Evolutionary conservation across 2,888 invertebrate species (phyloP), one percentile per base, ranked within the genome.

Genomic region (Ectropis crepuscularia): DNA sequence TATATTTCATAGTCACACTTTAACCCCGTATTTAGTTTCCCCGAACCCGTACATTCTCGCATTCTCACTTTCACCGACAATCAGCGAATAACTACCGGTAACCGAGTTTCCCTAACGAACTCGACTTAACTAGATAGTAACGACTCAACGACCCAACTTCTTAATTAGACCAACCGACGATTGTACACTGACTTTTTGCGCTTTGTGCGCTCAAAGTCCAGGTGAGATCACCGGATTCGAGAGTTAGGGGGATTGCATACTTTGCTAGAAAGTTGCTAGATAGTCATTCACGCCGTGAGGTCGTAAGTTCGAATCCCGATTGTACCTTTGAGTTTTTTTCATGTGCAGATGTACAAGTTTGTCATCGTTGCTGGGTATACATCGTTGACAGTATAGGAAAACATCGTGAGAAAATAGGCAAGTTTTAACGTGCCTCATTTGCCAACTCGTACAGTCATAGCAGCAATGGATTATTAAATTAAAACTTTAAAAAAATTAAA

Each of bases 41-140:
- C 72, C 71, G 64, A 50, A 12, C 61, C 46, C 46, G 64, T 63
- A 64, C 63, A 65, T 62, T 71, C 74, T 71, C 70, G 67, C 72
- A 71, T 78, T 82, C 81, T 86, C 86, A 84, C 87, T 87, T 86
- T 85, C 85, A 64, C 78, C 77, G 76, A 85, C 87, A 88, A 89
- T 88, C 88, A 88, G 77, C 81, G 80, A 78, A 77, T 75, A 79
- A 82, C 81, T 79, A 77, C 76, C 76, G 79, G 78, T 86, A 88
- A 87, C 86, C 80, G 82, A 85, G 86, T 87, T 86, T 80, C 78
- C 73, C 86, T 90, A 89, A 89, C 88, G 87, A 89, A 89, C 89
- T 86, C 77, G 75, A 77, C 78, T 79, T 86, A 87, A 88, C 88
- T 87, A 80, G 84, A 82, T 82, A 84, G 83, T 87, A 86, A 87